Evolutionary conservation across 1,140 invertebrate species (phyloP), one percentile per base, ranked within the genome.

Genomic region (Rhagoletis zephyria): DNA sequence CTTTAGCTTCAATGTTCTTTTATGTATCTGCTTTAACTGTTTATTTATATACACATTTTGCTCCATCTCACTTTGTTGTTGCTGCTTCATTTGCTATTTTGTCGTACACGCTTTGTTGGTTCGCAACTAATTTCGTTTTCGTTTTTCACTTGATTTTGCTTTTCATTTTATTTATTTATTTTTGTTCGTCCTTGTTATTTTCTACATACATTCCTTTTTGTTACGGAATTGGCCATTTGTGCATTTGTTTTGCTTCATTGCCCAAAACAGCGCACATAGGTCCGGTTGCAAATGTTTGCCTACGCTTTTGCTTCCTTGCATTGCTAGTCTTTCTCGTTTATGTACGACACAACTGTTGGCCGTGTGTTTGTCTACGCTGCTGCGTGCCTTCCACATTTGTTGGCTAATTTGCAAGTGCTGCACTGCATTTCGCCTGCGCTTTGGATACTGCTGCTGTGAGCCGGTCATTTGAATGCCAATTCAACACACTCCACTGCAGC

Each of bases 381-480:
- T 77, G 70, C 70, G 70, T 77, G 70, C 70, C 5, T 77, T n/a
- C 70, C 45, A 77, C 70, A 45, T 51, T 77, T 45, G 70, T 16
- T 77, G 70, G 70, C 70, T 30, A 77, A 77, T 77, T 77, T 77
- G 70, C 40, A 48, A 77, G 42, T 45, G 14, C 45, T 42, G 70
- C 48, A 16, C 45, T 30, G 30, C 30, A 30, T 30, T 45, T 42
- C 70, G 9, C n/a, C 70, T 74, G 4, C 42, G 30, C 30, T 30
- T 30, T 30, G 30, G 30, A 30, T 74, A 19, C 45, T 51, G 30
- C 30, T 30, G 30, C 30, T 30, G 30, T 30, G 16, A n/a, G 48
- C 16, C 45, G 70, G 70, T 77, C 70, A 77, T 77, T 77, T 77
- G 70, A 77, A 77, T 77, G 70, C 70, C 70, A 51, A 51, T 77